Conservation (phyloP, 35 echinoderm and acorn worm species). For the Chiridota heheva region DNA sequence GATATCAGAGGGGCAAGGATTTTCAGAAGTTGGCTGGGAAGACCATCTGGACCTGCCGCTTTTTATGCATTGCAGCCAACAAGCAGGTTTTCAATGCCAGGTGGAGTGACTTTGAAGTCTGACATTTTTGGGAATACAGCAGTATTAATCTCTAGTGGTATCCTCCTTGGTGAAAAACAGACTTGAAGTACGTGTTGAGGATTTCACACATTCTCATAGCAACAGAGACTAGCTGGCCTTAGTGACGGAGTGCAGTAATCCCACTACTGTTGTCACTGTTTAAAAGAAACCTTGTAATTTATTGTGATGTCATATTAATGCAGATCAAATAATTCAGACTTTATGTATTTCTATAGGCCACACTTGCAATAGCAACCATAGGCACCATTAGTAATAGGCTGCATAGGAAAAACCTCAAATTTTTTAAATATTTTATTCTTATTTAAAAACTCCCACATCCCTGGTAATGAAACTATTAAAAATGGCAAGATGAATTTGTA, state of each 20-base stretch:
- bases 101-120: conserved; percentile 15
- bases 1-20: conserved; percentile 11
- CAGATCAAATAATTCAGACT: too few species aligned
- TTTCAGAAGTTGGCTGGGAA: conserved; percentile 35
- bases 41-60: conserved; percentile 34
- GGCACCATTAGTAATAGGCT: too few species aligned
- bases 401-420: too few species aligned
- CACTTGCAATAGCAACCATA: too few species aligned
- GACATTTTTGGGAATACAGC: background rate
- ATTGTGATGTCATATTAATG: too few species aligned
- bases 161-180: conserved; percentile 44
- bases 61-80: conserved; percentile 7
- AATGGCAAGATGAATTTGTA: too few species aligned
- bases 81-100: conserved; percentile 22
- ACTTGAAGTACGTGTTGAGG: conserved; percentile 43
- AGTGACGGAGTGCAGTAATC: background rate
- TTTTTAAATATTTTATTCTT: too few species aligned
- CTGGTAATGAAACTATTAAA: too few species aligned
- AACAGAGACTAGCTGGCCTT: conserved; percentile 23
- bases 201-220: conserved; percentile 13
- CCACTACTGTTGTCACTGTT: conserved; percentile 29
- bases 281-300: too few species aligned
- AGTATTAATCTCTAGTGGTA: background rate
- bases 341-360: too few species aligned
- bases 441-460: too few species aligned